A percentile compares a stretch with the other conserved stretches of the same genome.
Evolutionary conservation across 2,797 vertebrate species (phyloP).

Genomic region (Scyliorhinus canicula): DNA sequence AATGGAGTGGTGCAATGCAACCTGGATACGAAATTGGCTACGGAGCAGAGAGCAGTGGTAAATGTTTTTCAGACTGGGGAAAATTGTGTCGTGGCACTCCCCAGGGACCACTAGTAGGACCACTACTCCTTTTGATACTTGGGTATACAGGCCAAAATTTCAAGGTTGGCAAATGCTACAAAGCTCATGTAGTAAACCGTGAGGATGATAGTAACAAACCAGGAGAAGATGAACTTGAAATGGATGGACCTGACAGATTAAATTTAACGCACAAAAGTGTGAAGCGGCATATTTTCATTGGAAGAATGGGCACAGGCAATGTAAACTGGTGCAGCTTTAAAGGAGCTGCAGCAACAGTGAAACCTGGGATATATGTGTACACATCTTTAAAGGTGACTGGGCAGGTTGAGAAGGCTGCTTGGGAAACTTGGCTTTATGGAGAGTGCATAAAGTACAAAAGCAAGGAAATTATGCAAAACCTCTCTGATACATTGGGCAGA

Average conservation of each 20-base stretch:
- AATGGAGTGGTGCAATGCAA: neutral
- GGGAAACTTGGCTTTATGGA: too few species aligned
- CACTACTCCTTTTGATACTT: neutral
- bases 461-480: neutral
- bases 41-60: neutral
- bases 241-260: neutral
- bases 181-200: neutral
- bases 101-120: neutral
- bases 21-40: too few species aligned
- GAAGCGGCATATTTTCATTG: neutral
- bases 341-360: neutral
- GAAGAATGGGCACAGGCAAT: neutral
- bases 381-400: neutral
- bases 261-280: neutral
- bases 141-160: neutral
- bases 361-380: neutral
- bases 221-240: neutral
- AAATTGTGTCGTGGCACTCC: neutral
- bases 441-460: neutral
- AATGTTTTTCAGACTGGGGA: neutral
- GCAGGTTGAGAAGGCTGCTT: neutral
- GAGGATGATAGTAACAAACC: neutral
- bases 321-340: neutral
- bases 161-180: neutral
- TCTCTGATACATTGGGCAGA: neutral